Evolutionary conservation across 2,113 vertebrate genomes (phyloP), one percentile per base, ranked within the genome.

Genomic region (Cardinalis cardinalis): DNA sequence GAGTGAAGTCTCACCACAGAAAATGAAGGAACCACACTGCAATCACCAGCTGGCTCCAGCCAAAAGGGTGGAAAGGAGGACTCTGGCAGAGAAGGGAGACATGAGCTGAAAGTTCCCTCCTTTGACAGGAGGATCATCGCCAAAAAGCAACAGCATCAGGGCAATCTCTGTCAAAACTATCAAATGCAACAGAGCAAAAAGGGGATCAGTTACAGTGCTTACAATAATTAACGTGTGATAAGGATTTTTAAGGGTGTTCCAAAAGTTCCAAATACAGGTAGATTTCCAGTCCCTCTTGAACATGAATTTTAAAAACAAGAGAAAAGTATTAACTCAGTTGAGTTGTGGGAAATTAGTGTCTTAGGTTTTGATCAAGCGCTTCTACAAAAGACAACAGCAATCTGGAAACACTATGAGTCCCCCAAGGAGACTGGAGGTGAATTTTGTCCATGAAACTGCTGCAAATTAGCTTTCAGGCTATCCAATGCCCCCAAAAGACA

Each of bases 271-370:
- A 49, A 8, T 7, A 34, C 5, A 61, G 16, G 19, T 6, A 65
- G 23, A 48, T 82, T 89, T 70, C 31, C 26, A 52, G n/a, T 29
- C 9, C 16, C 60, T 18, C 46, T 71, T 44, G 46, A 60, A 84
- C 63, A 66, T 4, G 0, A 32, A 14, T 46, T 32, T 75, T 5
- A 3, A n/a, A 36, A 21, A 10, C 0, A 0, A 25, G 7, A n/a
- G 34, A 69, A 48, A 84, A 46, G 13, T 41, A 64, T 36, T 10
- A 66, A 52, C 24, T 40, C 16, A 32, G 19, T 44, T 60, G 8
- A 34, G 9, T 23, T 83, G 14, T 68, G 28, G 23, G 29, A 72
- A 86, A 74, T 18, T 1, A 61, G 16, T 29, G 4, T 1, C 10
- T 80, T 51, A 36, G 6, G 9, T 40, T 75, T 77, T 25, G 8